Base-by-base conservation (phyloP, 2,888 invertebrate species). In the Heteromurus nitidus region DNA sequence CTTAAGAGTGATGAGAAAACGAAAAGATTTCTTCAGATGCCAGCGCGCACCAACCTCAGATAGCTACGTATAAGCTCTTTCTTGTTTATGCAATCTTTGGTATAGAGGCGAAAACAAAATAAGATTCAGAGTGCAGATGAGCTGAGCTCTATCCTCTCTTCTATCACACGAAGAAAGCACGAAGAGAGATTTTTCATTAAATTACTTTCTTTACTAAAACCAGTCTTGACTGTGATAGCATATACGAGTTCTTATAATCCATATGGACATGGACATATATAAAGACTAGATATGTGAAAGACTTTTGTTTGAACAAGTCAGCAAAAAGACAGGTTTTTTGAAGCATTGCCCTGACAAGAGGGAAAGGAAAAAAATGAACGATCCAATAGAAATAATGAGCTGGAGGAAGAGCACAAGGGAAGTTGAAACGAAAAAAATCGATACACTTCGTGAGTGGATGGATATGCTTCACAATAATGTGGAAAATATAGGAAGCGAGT, bases 111-210 rank as follows among this genome's bases (percentile, higher is more conserved):
- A n/a, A n/a, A n/a, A n/a, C n/a, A 47, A 47, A 47, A 47, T 5
- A 47, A 47, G 47, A 47, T 47, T 11, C 47, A 47, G 47, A 47
- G n/a, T 47, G n/a, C n/a, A n/a, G n/a, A n/a, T n/a, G n/a, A n/a
- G n/a, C n/a, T n/a, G n/a, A n/a, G 13, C n/a, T 44, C n/a, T 44
- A 26, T 55, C 50, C 26, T 24, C 55, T 9, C 22, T 53, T 22
- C 3, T n/a, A 22, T 53, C 24, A 22, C 7, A 44, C 42, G 16
- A 16, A 28, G n/a, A 22, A 18, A 50, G 50, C 22, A 50, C 53
- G 36, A 22, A 22, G 20, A 53, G 55, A 50, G 69, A 55, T 69
- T 69, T 69, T 69, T 69, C 69, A 69, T 69, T 69, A 55, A 69
- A 69, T 22, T 69, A 11, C 55, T 69, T 20, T 2, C 55, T 69